Conservation (phyloP, 2,113 vertebrate genomes). For the Syrrhaptes paradoxus region DNA sequence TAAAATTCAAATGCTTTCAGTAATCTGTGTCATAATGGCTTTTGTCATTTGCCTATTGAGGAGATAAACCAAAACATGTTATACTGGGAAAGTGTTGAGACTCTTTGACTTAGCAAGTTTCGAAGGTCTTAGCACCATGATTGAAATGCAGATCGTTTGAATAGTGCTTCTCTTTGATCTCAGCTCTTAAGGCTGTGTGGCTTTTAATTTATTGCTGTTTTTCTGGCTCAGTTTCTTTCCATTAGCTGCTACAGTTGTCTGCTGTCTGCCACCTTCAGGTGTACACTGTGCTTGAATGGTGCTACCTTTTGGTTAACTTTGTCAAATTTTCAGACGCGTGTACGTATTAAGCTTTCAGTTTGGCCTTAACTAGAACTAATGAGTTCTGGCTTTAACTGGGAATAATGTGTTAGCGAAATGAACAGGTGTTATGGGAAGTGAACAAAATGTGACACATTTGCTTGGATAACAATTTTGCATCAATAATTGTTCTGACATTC, state of each 20-base stretch:
- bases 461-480: conserved; percentile 51
- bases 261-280: background rate
- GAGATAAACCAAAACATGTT: background rate
- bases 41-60: background rate
- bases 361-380: conserved; percentile 43
- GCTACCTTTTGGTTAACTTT: background rate
- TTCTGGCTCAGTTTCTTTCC: background rate
- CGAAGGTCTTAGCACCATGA: accelerated
- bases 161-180: background rate
- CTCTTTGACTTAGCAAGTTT: background rate
- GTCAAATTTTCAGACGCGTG: background rate
- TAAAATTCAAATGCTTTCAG: background rate
- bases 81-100: background rate
- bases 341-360: background rate
- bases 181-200: background rate
- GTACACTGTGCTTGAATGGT: background rate
- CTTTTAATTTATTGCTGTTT: background rate
- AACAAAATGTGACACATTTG: conserved; percentile 42
- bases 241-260: background rate
- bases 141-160: background rate
- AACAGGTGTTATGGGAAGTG: conserved; percentile 56
- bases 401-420: background rate
- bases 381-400: conserved; percentile 39
- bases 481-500: conserved; percentile 58
- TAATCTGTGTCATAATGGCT: background rate